phyloP scores from a whole-genome alignment of 2,888 invertebrate genomes.

The Elysia crispata region DNA sequence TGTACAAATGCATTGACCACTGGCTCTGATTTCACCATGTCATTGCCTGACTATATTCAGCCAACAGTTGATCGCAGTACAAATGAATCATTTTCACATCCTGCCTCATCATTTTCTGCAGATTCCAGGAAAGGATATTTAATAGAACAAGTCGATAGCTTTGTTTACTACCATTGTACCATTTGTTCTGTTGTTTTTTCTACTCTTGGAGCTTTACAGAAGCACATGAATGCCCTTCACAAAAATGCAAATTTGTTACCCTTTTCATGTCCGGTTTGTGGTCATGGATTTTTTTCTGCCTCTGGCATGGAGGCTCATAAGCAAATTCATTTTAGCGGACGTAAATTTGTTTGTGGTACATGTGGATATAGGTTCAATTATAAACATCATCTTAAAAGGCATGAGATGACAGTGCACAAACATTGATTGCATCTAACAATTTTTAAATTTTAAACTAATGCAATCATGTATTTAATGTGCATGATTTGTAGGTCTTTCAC shows the following conservation, averaged over 20 bases:
- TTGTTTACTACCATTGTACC: conserved; percentile 27
- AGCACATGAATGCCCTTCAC: conserved; percentile 43
- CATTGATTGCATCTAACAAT: too few species aligned
- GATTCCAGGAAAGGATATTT: too few species aligned
- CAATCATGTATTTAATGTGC: too few species aligned
- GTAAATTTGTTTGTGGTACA: conserved; percentile 47
- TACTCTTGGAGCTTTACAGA: conserved; percentile 20
- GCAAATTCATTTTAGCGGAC: conserved; percentile 39
- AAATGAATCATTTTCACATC: too few species aligned
- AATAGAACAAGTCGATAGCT: conserved; percentile 10
- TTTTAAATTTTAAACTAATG: too few species aligned
- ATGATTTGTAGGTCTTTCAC: too few species aligned
- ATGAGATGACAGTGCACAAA: conserved; percentile 49
- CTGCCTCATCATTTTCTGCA: too few species aligned
- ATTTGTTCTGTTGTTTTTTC: conserved; percentile 28
- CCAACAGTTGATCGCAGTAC: too few species aligned
- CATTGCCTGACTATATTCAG: too few species aligned
- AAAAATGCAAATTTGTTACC: conserved; percentile 32
- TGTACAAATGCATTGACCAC: too few species aligned
- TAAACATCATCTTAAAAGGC: conserved; percentile 53
- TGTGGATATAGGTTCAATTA: conserved; percentile 50
- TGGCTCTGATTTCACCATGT: too few species aligned
- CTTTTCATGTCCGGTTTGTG: conserved; percentile 37
- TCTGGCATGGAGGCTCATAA: conserved; percentile 44
- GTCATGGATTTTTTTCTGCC: conserved; percentile 44